Percentiles rank a stretch among this genome's conserved stretches.
phyloP scores from a whole-genome alignment of 2,113 vertebrate species.

The Probosciger aterrimus region DNA sequence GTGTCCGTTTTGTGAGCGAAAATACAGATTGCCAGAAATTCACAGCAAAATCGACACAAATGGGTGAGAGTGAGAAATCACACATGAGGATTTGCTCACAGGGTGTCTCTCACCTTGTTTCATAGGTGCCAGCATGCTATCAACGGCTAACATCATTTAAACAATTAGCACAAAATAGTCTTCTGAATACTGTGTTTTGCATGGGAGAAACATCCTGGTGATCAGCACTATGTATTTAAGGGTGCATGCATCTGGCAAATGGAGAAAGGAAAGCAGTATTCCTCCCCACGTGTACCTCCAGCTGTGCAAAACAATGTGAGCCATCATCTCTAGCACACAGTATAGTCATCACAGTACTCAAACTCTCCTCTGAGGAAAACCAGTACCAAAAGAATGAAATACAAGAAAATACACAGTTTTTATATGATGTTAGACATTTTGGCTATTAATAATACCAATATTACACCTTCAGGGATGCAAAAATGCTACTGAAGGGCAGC shows the following conservation, averaged over 20 bases:
- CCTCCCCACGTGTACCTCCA: accelerated
- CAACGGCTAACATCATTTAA: background rate
- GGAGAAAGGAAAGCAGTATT: background rate
- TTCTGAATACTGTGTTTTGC: background rate
- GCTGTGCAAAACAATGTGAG: background rate
- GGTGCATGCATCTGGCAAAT: too few species aligned
- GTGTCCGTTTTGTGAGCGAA: background rate
- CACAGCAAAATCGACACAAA: background rate
- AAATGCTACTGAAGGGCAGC: background rate
- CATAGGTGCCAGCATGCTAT: background rate
- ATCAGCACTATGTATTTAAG: background rate
- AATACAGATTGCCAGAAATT: background rate
- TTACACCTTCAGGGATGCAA: background rate
- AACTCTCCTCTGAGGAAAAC: background rate
- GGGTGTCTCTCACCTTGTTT: background rate
- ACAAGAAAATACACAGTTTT: background rate
- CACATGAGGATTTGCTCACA: background rate
- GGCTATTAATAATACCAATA: background rate
- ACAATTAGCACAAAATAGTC: background rate
- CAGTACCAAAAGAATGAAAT: background rate
- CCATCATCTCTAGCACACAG: background rate
- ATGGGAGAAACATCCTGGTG: background rate
- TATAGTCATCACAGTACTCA: background rate
- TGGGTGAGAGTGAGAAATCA: background rate
- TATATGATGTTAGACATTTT: background rate